These are phyloP conservation scores for Progne subis DNA, from an alignment of 2,113 vertebrate genomes.

Conservation along the genomic window DNA sequence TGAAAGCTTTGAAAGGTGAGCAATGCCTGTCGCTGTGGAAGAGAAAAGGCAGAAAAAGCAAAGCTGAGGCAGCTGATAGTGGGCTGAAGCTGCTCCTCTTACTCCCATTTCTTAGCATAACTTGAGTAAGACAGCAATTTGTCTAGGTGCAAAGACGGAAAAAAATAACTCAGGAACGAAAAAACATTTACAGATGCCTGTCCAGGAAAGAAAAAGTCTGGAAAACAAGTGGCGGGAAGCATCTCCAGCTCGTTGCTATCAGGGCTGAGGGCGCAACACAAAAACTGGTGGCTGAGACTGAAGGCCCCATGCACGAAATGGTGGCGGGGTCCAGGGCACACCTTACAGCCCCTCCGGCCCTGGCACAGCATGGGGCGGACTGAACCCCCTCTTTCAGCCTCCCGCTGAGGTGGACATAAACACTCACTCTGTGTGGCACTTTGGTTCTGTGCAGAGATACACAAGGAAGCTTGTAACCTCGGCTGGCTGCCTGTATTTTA, in stretches of 20 bases:
- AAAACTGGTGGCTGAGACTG: background rate
- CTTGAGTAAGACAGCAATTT: background rate
- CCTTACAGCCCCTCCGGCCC: too few species aligned
- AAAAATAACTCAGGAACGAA: background rate
- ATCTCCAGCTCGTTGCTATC: background rate
- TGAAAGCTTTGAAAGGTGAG: background rate
- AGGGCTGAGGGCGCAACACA: background rate
- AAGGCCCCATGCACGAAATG: too few species aligned
- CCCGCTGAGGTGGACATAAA: too few species aligned
- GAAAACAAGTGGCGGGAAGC: background rate
- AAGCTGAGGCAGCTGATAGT: background rate
- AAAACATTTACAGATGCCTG: too few species aligned
- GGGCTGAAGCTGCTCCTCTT: background rate
- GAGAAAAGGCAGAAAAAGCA: background rate
- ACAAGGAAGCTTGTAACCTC: too few species aligned
- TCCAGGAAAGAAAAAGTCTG: background rate
- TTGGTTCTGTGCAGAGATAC: too few species aligned
- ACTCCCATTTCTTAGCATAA: background rate
- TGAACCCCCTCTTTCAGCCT: too few species aligned
- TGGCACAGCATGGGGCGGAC: too few species aligned
- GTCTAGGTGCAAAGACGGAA: background rate
- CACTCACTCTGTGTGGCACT: too few species aligned
- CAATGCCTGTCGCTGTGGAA: too few species aligned
- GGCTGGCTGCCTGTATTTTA: too few species aligned
- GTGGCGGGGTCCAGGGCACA: too few species aligned